phyloP scores from a whole-genome alignment of 2,797 vertebrate genomes.

The Sternarchorhynchus goeldii region DNA sequence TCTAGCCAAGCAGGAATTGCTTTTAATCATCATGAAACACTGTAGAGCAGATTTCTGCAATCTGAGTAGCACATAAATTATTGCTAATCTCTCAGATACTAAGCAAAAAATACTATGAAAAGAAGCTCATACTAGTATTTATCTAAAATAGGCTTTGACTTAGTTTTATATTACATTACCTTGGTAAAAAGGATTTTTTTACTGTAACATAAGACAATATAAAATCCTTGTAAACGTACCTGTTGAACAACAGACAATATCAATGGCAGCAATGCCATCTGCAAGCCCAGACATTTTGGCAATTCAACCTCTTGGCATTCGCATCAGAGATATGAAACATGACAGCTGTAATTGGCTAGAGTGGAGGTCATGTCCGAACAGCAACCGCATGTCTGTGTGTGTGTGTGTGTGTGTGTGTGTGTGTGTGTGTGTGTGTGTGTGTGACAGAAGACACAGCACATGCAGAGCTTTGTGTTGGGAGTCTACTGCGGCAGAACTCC shows the following conservation, averaged over 20 bases:
- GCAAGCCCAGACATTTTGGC: slow-evolving; percentile 11
- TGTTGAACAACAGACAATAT: slow-evolving; percentile 8
- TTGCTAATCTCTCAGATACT: not conserved
- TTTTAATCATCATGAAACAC: not conserved
- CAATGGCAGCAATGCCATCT: not conserved
- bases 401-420: slow-evolving; percentile 29
- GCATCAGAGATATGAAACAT: slow-evolving; percentile 37
- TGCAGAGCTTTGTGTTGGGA: slow-evolving; percentile 37
- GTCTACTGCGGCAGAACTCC: slow-evolving; percentile 6
- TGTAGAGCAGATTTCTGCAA: not conserved
- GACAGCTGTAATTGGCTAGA: slow-evolving; percentile 41
- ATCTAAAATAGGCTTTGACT: slow-evolving; percentile 4
- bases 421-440: not conserved
- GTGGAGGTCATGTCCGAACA: slow-evolving; percentile 42
- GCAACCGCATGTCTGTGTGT: slow-evolving; percentile 1
- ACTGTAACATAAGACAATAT: not conserved
- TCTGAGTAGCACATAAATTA: slow-evolving; percentile 8
- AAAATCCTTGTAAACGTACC: slow-evolving; percentile 2
- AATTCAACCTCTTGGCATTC: not conserved
- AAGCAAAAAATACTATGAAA: not conserved
- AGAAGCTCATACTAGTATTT: slow-evolving; percentile 27
- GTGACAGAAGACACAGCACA: slow-evolving; percentile 19
- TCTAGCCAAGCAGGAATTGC: not conserved
- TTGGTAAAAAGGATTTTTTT: not conserved
- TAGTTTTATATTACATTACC: not conserved